Base-by-base conservation (phyloP, 2,113 vertebrate genomes). In the Thermophis baileyi region DNA sequence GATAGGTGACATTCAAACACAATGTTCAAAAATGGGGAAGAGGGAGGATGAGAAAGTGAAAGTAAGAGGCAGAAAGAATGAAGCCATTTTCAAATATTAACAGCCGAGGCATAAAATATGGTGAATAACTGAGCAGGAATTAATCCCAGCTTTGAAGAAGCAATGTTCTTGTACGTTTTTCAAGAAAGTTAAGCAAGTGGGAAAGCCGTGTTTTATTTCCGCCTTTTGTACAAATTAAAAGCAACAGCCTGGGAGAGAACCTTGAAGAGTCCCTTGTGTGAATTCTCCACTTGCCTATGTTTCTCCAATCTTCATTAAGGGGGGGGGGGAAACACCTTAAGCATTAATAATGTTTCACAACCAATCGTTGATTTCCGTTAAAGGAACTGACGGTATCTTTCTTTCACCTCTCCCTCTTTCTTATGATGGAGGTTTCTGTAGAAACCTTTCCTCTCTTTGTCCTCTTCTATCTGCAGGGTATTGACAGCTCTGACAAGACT, bases 401-500 rank as follows among this genome's bases (percentile, higher is more conserved):
- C 87, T 89, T 10, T 46, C 87, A 2, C 49, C 24, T 35, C 6
- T 35, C 46, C 16, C 14, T 30, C 6, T 51, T 96, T 97, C 95
- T 96, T 97, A 97, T 98, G 97, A 95, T 96, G 93, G 95, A 85
- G 90, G 96, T 96, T 98, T 97, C 97, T 97, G 97, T 94, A 97
- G 97, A 97, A 97, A 97, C 97, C 97, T 97, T 97, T 95, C 96
- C 97, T 97, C 96, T 97, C 97, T 97, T 97, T 98, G 97, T 97
- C 97, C 97, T 97, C 97, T 97, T 97, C 97, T 97, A 98, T 98
- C 98, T 98, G 97, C 98, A 98, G 97, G 98, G 97, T 99, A 99
- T 99, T 99, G 99, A 98, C 98, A 98, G 98, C 96, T 96, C 97
- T 99, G 99, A 99, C 98, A 99, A 98, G 98, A 98, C 98, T 99